Base-by-base conservation (phyloP, 2,797 vertebrate genomes). In the Danionella dracula region DNA sequence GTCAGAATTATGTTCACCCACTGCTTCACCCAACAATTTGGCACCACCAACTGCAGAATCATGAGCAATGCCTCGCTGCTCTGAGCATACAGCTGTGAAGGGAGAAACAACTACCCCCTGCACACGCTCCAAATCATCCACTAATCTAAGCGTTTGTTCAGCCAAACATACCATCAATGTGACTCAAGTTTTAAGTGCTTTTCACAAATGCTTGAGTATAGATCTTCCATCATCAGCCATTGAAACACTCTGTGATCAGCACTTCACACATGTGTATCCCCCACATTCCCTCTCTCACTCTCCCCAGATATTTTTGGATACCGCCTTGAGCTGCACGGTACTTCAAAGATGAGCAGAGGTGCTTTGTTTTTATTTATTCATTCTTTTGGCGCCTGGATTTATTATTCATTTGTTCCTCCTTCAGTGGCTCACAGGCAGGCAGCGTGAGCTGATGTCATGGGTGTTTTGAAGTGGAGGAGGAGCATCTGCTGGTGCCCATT, bases 311-410 rank as follows among this genome's bases (percentile, higher is more conserved):
- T 78, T 76, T 78, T 74, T 63, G 74, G 69, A 44, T 54, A 64
- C 62, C 48, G 74, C 76, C 69, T 72, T 70, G 66, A 76, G 76
- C 76, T 67, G 62, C 64, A 76, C 66, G 68, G 68, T 53, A 72
- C 71, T 76, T 76, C 74, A 78, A 76, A 78, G 64, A 54, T 45
- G 70, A 72, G 66, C 55, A 54, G 65, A 70, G 69, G 74, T 72
- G 66, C 74, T 74, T 75, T 73, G 65, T 73, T 71, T 75, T 73
- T 71, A 78, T 78, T 78, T 75, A 78, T 78, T 78, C 70, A 75
- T 75, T 73, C 70, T 46, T 66, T 66, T 67, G 66, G n/a, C 65
- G 71, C 73, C 49, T 57, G 34, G 56, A 72, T 70, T 75, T 68
- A 72, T 75, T 77, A 77, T 77, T 75, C 31, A 77, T 77, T 57